Conservation (phyloP, 2,113 vertebrate genomes). For the Catharus bicknelli region DNA sequence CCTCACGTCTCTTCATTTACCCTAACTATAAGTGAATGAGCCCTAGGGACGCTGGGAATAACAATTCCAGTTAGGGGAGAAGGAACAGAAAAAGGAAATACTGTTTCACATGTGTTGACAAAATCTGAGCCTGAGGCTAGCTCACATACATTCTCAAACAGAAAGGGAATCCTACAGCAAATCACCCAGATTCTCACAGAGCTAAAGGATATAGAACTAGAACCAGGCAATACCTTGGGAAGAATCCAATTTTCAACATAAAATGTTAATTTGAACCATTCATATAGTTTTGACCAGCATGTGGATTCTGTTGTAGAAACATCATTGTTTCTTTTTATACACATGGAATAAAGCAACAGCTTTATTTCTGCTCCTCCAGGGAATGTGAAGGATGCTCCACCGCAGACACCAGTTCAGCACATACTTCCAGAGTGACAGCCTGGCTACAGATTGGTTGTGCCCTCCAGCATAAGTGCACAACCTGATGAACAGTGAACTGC, state of each 20-base stretch:
- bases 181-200: neutral
- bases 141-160: neutral
- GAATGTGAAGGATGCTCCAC: neutral
- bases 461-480: neutral
- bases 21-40: neutral
- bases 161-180: neutral
- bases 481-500: neutral
- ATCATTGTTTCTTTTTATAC: neutral
- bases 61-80: neutral
- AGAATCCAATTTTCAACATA: neutral
- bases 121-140: neutral
- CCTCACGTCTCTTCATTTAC: neutral
- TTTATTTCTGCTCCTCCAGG: neutral
- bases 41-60: neutral
- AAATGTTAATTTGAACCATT: neutral
- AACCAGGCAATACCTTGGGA: neutral
- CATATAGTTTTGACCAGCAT: neutral
- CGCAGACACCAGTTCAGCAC: accelerated
- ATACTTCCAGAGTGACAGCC: neutral
- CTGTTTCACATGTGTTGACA: neutral
- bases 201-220: neutral
- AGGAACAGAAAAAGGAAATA: slow-evolving; percentile 13
- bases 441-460: accelerated
- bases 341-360: neutral
- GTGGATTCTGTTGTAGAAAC: neutral